A percentile compares a stretch with the other conserved stretches of the same genome.
These are phyloP conservation scores for Bilobella aurantiaca DNA, from an alignment of 1,140 invertebrate species.

Conservation along the genomic window DNA sequence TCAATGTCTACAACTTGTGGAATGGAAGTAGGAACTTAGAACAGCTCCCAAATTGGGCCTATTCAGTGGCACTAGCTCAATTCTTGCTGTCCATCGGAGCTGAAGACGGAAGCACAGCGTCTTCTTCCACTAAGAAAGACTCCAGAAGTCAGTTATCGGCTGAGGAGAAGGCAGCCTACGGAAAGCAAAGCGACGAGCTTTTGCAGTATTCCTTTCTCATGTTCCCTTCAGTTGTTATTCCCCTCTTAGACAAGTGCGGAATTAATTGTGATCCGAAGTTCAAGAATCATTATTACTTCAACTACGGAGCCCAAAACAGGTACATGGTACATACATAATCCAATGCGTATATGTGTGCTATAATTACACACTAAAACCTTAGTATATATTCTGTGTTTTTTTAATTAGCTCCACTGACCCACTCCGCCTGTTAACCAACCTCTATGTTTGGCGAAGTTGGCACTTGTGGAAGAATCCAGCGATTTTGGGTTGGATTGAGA, in stretches of 20 bases:
- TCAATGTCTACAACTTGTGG: slow-evolving; percentile 57
- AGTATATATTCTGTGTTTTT: slow-evolving; percentile 1
- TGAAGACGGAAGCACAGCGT: background rate
- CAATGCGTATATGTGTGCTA: background rate
- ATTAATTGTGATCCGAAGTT: slow-evolving; percentile 58
- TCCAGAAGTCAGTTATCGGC: background rate
- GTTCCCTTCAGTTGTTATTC: slow-evolving; percentile 67
- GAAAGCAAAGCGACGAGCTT: slow-evolving; percentile 47
- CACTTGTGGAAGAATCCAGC: slow-evolving; percentile 68
- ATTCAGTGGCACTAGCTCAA: slow-evolving; percentile 67
- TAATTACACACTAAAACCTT: background rate
- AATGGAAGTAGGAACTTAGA: slow-evolving; percentile 57
- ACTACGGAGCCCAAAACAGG: slow-evolving; percentile 33
- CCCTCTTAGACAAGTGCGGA: slow-evolving; percentile 64
- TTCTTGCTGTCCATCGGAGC: slow-evolving; percentile 44
- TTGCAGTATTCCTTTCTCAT: slow-evolving; percentile 68
- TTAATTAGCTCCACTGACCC: slow-evolving; percentile 50
- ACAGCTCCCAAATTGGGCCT: slow-evolving; percentile 79
- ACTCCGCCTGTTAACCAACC: slow-evolving; percentile 56
- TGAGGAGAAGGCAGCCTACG: slow-evolving; percentile 11
- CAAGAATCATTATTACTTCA: slow-evolving; percentile 44
- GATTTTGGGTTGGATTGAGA: slow-evolving; percentile 66
- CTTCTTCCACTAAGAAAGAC: background rate
- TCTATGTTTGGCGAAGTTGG: slow-evolving; percentile 63
- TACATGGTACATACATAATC: slow-evolving; percentile 20